A percentile compares a stretch with the other conserved stretches of the same genome.
Evolutionary conservation across 2,888 invertebrate genomes (phyloP).

Genomic region (Gari tellinella): DNA sequence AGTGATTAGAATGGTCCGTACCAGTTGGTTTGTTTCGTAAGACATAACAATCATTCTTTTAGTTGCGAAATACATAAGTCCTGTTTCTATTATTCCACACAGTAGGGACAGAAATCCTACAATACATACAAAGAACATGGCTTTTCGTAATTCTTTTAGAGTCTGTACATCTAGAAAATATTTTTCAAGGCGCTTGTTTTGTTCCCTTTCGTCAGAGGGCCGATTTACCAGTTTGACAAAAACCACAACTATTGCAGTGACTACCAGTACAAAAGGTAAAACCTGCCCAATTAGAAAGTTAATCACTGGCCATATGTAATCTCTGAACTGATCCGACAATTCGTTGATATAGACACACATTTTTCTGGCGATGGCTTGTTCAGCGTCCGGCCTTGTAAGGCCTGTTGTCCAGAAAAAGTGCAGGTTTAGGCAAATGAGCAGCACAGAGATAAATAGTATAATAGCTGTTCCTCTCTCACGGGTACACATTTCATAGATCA

Average conservation of each 20-base stretch:
- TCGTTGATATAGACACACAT: constrained; percentile 72
- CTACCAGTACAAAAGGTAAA: constrained; percentile 71
- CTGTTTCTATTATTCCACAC: constrained; percentile 36
- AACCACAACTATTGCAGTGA: constrained; percentile 61
- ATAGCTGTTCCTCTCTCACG: constrained; percentile 77
- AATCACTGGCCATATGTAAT: constrained; percentile 77
- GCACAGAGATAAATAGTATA: constrained; percentile 78
- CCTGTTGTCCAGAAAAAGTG: constrained; percentile 83
- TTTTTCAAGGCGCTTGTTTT: constrained; percentile 65
- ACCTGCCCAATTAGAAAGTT: constrained; percentile 74
- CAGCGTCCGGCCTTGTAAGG: constrained; percentile 65
- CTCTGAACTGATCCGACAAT: constrained; percentile 72
- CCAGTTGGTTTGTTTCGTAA: constrained; percentile 32
- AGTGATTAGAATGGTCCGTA: constrained; percentile 52
- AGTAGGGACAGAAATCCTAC: constrained; percentile 17
- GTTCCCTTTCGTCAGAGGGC: constrained; percentile 27
- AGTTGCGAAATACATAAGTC: constrained; percentile 16
- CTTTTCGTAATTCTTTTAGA: constrained; percentile 63
- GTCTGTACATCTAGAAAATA: constrained; percentile 76
- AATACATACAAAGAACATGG: constrained; percentile 33
- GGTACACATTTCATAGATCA: constrained; percentile 78
- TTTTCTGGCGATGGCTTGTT: constrained; percentile 37
- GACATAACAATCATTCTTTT: constrained; percentile 29
- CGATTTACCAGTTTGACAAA: constrained; percentile 58
- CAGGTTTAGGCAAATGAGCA: constrained; percentile 80